Evolutionary conservation across 2,888 invertebrate genomes (phyloP).

Genomic region (Plagodis pulveraria): DNA sequence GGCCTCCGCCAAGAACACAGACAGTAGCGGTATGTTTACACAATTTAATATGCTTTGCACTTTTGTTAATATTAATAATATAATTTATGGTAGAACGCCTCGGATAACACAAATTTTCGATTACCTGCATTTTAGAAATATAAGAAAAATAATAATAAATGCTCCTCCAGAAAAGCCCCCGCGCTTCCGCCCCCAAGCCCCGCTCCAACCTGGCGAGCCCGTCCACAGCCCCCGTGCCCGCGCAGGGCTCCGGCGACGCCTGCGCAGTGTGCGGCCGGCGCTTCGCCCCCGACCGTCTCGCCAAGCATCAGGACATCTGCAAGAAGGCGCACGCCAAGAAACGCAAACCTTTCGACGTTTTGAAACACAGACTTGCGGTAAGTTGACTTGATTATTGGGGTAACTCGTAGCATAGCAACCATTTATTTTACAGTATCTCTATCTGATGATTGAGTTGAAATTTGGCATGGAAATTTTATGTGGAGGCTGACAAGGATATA

Average conservation of each 20-base stretch:
- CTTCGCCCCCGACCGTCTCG: constrained; percentile 92
- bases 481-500: too few species aligned
- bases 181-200: constrained; percentile 19
- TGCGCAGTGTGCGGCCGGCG: constrained; percentile 92
- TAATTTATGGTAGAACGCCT: too few species aligned
- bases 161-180: constrained; percentile 19
- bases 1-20: constrained; percentile 22
- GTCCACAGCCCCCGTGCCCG: constrained; percentile 18
- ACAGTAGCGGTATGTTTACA: constrained; percentile 28
- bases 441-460: too few species aligned
- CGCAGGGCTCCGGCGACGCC: constrained; percentile 50
- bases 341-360: constrained; percentile 95
- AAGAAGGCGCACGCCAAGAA: constrained; percentile 91
- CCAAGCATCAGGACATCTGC: constrained; percentile 94
- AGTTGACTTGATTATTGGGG: constrained; percentile 38
- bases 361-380: constrained; percentile 92
- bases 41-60: not conserved
- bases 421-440: too few species aligned
- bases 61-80: too few species aligned
- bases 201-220: constrained; percentile 23
- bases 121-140: too few species aligned
- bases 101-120: too few species aligned
- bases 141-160: too few species aligned
- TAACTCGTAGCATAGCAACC: too few species aligned
- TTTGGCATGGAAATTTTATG: too few species aligned